Evolutionary conservation across 92 coral and sea anemone species (phyloP).

Genomic region (Pocillopora grandis): DNA sequence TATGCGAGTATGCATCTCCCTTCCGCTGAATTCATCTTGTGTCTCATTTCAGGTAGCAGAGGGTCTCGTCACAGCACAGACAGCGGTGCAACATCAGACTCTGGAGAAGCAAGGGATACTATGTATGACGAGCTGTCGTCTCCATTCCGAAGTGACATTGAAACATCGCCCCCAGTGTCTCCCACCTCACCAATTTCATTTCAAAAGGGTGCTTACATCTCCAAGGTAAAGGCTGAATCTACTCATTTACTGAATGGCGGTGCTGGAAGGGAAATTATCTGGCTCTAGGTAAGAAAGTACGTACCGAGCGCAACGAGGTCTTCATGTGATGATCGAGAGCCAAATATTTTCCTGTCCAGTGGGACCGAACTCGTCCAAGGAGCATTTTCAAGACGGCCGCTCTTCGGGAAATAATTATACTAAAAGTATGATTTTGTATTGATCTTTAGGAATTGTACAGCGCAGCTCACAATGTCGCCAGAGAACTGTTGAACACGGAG

Average conservation of each 20-base stretch:
- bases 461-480: conserved; percentile 85
- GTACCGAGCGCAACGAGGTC: too few species aligned
- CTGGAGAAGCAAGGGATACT: conserved; percentile 69
- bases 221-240: conserved; percentile 49
- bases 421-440: background rate
- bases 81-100: conserved; percentile 54
- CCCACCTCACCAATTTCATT: conserved; percentile 53
- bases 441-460: conserved; percentile 30
- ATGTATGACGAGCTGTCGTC: conserved; percentile 80
- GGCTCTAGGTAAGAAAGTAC: too few species aligned
- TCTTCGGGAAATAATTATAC: too few species aligned
- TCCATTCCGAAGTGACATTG: conserved; percentile 83
- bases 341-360: too few species aligned
- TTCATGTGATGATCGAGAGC: too few species aligned
- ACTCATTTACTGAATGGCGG: background rate
- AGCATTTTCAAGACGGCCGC: too few species aligned
- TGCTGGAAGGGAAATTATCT: too few species aligned
- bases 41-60: conserved; percentile 26
- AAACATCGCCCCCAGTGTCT: conserved; percentile 81
- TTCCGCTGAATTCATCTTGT: background rate
- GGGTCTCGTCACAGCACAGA: conserved; percentile 76
- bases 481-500: conserved; percentile 89
- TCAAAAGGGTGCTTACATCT: conserved; percentile 70
- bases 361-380: too few species aligned
- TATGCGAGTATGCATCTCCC: background rate